These are phyloP conservation scores for Pachycephus smyrnensis DNA, from an alignment of 2,888 invertebrate genomes.

Conservation along the genomic window DNA sequence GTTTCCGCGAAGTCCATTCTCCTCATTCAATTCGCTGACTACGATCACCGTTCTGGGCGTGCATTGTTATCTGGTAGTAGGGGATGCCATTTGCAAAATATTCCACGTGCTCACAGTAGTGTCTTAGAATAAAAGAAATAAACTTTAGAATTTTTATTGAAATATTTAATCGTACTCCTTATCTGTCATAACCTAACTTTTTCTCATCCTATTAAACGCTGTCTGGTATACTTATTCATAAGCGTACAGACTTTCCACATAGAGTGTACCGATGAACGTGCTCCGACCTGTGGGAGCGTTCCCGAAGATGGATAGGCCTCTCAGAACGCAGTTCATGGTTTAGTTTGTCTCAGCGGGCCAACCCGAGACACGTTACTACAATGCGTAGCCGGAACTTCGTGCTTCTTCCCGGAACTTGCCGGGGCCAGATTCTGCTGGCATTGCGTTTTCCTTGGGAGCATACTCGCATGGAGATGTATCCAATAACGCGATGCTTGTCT, in stretches of 20 bases:
- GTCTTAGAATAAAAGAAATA: background rate
- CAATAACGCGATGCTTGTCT: conserved; percentile 32
- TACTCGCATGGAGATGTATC: conserved; percentile 22
- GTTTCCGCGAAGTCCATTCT: background rate
- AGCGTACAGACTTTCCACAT: background rate
- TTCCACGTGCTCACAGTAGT: background rate
- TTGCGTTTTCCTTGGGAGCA: conserved; percentile 50
- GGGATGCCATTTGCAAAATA: background rate
- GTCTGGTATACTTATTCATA: background rate
- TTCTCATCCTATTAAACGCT: background rate
- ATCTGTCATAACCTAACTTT: background rate
- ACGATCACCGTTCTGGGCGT: background rate
- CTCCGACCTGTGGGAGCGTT: conserved; percentile 19
- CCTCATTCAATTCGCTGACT: background rate
- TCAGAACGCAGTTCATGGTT: conserved; percentile 33
- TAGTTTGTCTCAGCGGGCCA: conserved; percentile 40
- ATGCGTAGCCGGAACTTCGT: conserved; percentile 58
- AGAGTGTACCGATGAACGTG: conserved; percentile 2
- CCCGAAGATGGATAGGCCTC: conserved; percentile 17
- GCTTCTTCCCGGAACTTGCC: conserved; percentile 55
- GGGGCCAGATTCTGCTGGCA: conserved; percentile 50
- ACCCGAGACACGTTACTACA: conserved; percentile 28
- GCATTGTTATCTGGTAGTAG: background rate
- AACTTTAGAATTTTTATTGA: background rate
- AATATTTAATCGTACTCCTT: background rate